These are phyloP conservation scores for Limenitis camilla DNA, from an alignment of 2,888 invertebrate species.

Conservation along the genomic window DNA sequence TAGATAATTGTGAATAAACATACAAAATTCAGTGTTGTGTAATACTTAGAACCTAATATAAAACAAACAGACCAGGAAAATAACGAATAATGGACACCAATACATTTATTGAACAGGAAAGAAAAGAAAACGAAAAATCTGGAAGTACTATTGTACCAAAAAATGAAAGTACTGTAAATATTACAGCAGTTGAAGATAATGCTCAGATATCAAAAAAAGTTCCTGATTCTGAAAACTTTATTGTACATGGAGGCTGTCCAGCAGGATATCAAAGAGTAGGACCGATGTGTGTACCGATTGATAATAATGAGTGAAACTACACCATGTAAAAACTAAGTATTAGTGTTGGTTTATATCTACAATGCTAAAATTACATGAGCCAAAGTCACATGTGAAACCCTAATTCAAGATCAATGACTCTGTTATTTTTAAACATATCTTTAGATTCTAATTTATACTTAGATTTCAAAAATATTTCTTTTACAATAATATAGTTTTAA, in stretches of 20 bases:
- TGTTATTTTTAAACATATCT: too few species aligned
- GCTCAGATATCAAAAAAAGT: neutral
- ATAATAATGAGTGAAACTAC: neutral
- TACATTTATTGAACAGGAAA: constrained; percentile 1
- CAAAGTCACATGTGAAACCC: too few species aligned
- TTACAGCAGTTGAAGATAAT: neutral
- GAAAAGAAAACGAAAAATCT: neutral
- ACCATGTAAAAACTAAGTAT: too few species aligned
- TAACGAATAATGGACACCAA: neutral
- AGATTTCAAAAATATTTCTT: too few species aligned
- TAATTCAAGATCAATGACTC: too few species aligned
- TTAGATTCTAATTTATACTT: too few species aligned
- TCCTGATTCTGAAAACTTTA: neutral
- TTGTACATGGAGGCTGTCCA: constrained; percentile 6
- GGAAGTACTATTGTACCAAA: neutral
- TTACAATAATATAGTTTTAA: too few species aligned
- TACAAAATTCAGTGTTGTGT: neutral
- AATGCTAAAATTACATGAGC: too few species aligned
- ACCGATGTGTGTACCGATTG: constrained; percentile 11
- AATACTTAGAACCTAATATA: neutral
- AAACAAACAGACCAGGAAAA: neutral
- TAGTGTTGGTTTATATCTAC: too few species aligned
- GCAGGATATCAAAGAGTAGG: constrained; percentile 11
- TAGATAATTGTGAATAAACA: too few species aligned
- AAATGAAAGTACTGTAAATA: neutral